phyloP scores from a whole-genome alignment of 1,140 invertebrate species.

The Neotoxoptera formosana region DNA sequence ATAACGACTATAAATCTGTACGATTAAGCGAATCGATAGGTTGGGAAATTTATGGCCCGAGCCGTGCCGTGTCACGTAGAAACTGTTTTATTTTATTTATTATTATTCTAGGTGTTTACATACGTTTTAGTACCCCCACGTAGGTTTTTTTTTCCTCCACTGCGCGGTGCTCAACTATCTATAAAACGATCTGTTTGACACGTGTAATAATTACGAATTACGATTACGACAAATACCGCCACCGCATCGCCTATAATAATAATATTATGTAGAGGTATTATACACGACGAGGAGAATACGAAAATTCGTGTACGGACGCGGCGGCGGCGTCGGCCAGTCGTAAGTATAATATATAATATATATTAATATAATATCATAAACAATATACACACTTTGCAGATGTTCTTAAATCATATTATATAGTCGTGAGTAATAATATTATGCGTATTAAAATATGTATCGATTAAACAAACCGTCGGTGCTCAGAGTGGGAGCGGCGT shows the following conservation, averaged over 20 bases:
- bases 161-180: background rate
- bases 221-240: background rate
- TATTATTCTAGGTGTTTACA: constrained; percentile 4
- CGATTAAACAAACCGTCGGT: background rate
- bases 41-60: background rate
- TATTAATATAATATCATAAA: too few species aligned
- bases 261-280: too few species aligned
- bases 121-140: background rate
- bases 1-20: constrained; percentile 3
- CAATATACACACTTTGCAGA: background rate
- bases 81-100: constrained; percentile 1
- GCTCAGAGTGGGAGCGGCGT: too few species aligned
- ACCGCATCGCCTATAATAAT: too few species aligned
- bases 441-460: background rate
- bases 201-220: background rate
- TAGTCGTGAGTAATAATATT: background rate
- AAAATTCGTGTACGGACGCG: background rate
- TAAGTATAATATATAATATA: too few species aligned
- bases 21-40: constrained; percentile 32
- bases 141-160: background rate
- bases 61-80: background rate
- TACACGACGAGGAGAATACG: too few species aligned
- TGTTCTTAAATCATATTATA: background rate
- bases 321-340: background rate
- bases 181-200: background rate